phyloP scores from a whole-genome alignment of 2,797 vertebrate genomes.

The Pseudochaenichthys georgianus region DNA sequence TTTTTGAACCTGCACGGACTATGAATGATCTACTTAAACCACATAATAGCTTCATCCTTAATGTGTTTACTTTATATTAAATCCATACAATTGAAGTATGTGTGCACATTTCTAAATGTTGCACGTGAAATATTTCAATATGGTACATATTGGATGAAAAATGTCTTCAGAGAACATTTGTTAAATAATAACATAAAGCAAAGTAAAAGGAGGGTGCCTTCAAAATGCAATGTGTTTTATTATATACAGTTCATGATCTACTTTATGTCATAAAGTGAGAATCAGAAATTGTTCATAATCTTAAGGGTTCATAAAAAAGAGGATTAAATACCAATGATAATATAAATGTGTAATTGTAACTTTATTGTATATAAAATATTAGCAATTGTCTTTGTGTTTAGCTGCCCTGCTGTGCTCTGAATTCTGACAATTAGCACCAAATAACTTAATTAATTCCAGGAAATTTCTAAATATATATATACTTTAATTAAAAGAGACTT shows the following conservation, averaged over 20 bases:
- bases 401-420: not conserved
- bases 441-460: not conserved
- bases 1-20: constrained; percentile 14
- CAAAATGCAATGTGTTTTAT: not conserved
- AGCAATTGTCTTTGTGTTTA: not conserved
- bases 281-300: not conserved
- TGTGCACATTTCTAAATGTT: not conserved
- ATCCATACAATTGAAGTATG: not conserved
- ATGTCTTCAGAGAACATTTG: not conserved
- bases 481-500: not conserved
- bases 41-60: not conserved
- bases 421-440: not conserved
- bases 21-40: constrained; percentile 19
- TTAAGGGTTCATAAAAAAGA: no score
- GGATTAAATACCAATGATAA: no score
- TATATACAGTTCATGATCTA: not conserved
- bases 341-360: not conserved
- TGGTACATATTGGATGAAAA: not conserved
- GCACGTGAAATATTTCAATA: not conserved
- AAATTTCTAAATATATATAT: not conserved
- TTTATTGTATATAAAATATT: not conserved
- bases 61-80: not conserved
- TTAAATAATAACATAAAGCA: not conserved
- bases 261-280: not conserved
- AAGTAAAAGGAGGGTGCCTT: not conserved